Evolutionary conservation across 2,797 vertebrate species (phyloP).

Genomic region (Rhyacichthys aspro): DNA sequence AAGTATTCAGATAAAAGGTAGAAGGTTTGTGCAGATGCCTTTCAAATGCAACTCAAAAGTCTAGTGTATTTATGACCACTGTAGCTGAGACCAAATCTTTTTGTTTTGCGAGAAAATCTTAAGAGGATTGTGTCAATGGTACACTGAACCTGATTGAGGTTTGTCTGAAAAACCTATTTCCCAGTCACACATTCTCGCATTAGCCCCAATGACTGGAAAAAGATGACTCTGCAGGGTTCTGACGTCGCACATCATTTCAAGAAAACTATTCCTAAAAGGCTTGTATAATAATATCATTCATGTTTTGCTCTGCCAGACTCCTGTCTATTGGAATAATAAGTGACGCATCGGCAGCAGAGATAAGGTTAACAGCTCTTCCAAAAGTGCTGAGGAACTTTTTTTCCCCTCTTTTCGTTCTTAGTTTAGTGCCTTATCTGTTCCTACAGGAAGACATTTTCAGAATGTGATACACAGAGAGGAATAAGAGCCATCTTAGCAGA

Average conservation of each 20-base stretch:
- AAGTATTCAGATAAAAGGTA: conserved; percentile 5
- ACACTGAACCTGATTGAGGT: too few species aligned
- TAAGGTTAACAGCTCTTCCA: conserved; percentile 35
- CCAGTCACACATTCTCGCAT: conserved; percentile 1
- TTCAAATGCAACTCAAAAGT: conserved; percentile 1
- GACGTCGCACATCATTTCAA: conserved; percentile 3
- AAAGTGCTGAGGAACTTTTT: conserved; percentile 39
- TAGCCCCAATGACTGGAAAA: conserved; percentile 10
- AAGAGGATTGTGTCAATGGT: too few species aligned
- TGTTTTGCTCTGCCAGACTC: conserved; percentile 9
- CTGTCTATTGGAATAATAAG: conserved; percentile 16
- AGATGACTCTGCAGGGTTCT: neutral
- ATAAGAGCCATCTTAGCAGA: conserved; percentile 17
- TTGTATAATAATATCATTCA: neutral
- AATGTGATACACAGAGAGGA: conserved; percentile 12
- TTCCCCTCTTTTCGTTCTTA: neutral
- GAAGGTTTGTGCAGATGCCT: neutral
- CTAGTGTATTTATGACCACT: neutral
- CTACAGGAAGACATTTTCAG: conserved; percentile 20
- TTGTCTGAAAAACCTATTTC: neutral
- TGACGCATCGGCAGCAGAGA: conserved; percentile 23
- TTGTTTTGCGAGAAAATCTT: too few species aligned
- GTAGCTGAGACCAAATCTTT: neutral
- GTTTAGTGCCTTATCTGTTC: conserved; percentile 37
- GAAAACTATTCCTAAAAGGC: conserved; percentile 4